phyloP scores from a whole-genome alignment of 92 coral and sea anemone genomes.

The Phenganax stokvisi region DNA sequence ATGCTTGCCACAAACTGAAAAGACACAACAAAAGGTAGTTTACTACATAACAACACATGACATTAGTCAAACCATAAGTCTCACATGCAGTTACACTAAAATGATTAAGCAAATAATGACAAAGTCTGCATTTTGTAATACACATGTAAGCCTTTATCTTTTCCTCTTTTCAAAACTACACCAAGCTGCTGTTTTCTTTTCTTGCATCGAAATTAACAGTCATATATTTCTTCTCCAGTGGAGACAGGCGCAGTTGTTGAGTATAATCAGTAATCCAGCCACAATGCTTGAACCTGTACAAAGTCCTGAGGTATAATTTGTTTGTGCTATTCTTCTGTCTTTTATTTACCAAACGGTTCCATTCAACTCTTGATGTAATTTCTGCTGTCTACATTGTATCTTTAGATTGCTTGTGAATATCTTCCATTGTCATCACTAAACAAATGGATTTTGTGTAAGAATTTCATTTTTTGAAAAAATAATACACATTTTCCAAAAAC shows the following conservation, averaged over 20 bases:
- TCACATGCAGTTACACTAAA: too few relatives aligned
- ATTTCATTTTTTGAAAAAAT: background rate
- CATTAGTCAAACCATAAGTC: too few relatives aligned
- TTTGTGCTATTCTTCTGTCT: background rate
- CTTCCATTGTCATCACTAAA: conserved; percentile 69
- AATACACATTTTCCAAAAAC: background rate
- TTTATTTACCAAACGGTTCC: background rate
- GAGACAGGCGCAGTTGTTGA: conserved; percentile 86
- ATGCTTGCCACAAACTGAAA: too few relatives aligned
- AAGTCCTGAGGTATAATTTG: conserved; percentile 68
- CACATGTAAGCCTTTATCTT: too few relatives aligned
- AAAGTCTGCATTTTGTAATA: too few relatives aligned
- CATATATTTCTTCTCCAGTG: conserved; percentile 53
- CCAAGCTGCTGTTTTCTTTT: too few relatives aligned
- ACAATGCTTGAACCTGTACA: conserved; percentile 71
- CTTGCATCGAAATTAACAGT: background rate
- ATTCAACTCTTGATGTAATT: too few relatives aligned
- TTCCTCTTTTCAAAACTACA: too few relatives aligned
- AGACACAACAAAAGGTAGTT: too few relatives aligned
- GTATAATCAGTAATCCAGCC: conserved; percentile 80
- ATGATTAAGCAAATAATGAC: too few relatives aligned
- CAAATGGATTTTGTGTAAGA: conserved; percentile 91
- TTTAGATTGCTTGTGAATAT: conserved; percentile 81
- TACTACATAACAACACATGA: too few relatives aligned
- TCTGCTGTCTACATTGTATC: background rate